Conservation (phyloP, 2,797 vertebrate species). For the Enteromius trimaculatus region DNA sequence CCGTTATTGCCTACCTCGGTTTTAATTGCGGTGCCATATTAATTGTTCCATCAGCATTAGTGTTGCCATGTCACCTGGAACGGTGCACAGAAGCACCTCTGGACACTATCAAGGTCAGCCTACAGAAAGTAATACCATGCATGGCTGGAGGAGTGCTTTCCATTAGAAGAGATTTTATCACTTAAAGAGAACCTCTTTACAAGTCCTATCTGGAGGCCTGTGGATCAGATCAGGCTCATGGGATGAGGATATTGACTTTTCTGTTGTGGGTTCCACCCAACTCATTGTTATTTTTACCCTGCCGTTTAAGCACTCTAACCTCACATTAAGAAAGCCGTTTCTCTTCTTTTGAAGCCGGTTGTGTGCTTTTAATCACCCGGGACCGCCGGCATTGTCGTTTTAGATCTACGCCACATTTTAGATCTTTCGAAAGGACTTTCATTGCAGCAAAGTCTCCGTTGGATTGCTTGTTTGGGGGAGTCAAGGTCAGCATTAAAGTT, state of each 20-base stretch:
- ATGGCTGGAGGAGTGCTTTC: constrained; percentile 71
- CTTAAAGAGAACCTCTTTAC: constrained; percentile 69
- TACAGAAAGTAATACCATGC: constrained; percentile 76
- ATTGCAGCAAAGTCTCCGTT: background rate
- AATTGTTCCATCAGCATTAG: constrained; percentile 67
- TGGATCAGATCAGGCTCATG: constrained; percentile 58
- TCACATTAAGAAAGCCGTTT: constrained; percentile 59
- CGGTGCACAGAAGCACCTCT: constrained; percentile 62
- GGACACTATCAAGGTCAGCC: constrained; percentile 76
- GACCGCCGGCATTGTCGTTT: constrained; percentile 24
- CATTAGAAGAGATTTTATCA: constrained; percentile 74
- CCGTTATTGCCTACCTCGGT: constrained; percentile 55
- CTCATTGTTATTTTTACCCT: constrained; percentile 57
- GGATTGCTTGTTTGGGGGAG: constrained; percentile 26
- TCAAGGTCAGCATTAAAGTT: constrained; percentile 30
- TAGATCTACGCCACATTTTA: background rate
- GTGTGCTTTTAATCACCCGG: constrained; percentile 54
- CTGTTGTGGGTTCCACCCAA: constrained; percentile 57
- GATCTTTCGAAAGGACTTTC: background rate
- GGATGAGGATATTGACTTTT: constrained; percentile 60
- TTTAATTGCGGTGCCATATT: constrained; percentile 67
- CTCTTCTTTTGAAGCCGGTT: constrained; percentile 46
- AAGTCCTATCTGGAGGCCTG: constrained; percentile 61
- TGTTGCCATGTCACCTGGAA: constrained; percentile 70
- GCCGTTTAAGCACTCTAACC: constrained; percentile 59